These are phyloP conservation scores for Hemaris fuciformis DNA, from an alignment of 2,888 invertebrate genomes.

Conservation along the genomic window DNA sequence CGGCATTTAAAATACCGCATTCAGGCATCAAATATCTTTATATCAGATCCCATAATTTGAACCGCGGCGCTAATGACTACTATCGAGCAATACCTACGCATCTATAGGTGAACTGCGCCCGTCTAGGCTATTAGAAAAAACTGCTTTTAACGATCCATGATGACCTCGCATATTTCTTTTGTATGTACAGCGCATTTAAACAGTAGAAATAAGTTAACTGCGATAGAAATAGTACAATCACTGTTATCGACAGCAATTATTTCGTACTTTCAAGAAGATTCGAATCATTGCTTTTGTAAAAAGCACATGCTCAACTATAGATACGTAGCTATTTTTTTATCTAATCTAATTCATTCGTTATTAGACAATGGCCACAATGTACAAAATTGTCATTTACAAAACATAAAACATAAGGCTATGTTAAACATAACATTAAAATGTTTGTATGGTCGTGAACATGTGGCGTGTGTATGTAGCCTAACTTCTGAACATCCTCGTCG, in stretches of 20 bases:
- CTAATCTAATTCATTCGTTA: slow-evolving; percentile 10
- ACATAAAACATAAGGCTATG: slow-evolving; percentile 28
- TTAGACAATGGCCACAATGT: slow-evolving; percentile 9
- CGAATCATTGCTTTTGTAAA: neutral
- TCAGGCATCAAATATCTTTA: too few species aligned
- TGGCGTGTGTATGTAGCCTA: slow-evolving; percentile 1
- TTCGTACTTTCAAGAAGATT: neutral
- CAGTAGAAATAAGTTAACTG: too few species aligned
- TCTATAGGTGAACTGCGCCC: neutral
- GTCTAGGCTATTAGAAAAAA: neutral
- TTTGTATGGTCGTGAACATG: slow-evolving; percentile 22
- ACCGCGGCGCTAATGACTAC: neutral
- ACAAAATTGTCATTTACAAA: slow-evolving; percentile 18
- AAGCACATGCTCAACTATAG: slow-evolving; percentile 20
- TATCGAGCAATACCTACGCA: neutral
- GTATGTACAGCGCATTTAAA: neutral
- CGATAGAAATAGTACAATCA: too few species aligned
- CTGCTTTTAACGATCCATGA: neutral
- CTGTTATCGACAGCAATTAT: neutral
- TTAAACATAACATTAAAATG: slow-evolving; percentile 30
- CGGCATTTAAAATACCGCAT: too few species aligned
- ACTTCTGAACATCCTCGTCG: neutral
- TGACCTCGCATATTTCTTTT: neutral
- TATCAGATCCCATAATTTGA: too few species aligned
- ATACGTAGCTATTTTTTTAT: slow-evolving; percentile 13